Conservation (phyloP, 2,888 invertebrate species). For the Drosophila cyrtoloma region DNA sequence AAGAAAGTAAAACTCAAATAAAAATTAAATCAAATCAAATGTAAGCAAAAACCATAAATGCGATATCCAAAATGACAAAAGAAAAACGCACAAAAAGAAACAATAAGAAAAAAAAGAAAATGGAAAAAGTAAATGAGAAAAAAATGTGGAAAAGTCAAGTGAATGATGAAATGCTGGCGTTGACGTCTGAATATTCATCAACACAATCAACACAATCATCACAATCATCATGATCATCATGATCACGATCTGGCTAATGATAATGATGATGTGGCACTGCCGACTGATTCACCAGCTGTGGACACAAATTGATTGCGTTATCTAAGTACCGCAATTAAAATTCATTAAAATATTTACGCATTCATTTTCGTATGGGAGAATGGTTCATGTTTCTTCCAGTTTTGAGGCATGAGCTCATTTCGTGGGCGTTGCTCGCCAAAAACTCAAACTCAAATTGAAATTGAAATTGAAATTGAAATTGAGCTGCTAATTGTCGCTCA, state of each 20-base stretch:
- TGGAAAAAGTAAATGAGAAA: conserved; percentile 23
- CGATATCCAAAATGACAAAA: conserved; percentile 7
- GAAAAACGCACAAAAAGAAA: neutral
- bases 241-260: conserved; percentile 7
- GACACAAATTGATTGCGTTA: conserved; percentile 61
- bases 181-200: conserved; percentile 35
- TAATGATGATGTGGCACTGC: conserved; percentile 21
- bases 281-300: conserved; percentile 66
- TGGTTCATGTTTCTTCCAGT: neutral
- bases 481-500: conserved; percentile 59
- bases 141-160: conserved; percentile 33
- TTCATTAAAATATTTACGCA: conserved; percentile 67
- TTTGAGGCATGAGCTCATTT: conserved; percentile 67
- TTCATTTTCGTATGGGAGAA: conserved; percentile 42
- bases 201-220: neutral
- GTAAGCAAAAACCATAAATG: neutral
- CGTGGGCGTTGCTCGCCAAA: conserved; percentile 51
- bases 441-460: conserved; percentile 31
- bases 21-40: neutral
- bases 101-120: conserved; percentile 7
- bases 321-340: conserved; percentile 74
- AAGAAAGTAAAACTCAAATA: conserved; percentile 24
- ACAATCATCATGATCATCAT: neutral
- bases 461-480: conserved; percentile 38
- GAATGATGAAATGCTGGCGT: conserved; percentile 48